Percentiles rank a stretch among this genome's conserved stretches.
These are phyloP conservation scores for Procambarus clarkii DNA, from an alignment of 1,140 invertebrate genomes.

Conservation along the genomic window DNA sequence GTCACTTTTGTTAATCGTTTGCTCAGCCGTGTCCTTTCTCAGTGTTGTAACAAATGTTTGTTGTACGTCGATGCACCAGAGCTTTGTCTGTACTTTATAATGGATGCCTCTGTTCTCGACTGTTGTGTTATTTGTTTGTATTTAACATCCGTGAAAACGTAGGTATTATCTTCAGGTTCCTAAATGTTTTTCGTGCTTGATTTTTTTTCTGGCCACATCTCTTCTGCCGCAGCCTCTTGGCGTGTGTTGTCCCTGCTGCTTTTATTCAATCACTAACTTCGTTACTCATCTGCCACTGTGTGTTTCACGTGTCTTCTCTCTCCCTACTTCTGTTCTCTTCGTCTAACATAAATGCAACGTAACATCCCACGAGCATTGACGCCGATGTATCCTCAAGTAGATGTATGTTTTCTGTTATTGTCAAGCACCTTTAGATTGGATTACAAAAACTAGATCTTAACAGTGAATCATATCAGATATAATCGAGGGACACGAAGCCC, in stretches of 20 bases:
- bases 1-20: not conserved
- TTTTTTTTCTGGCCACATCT: not conserved
- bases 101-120: not conserved
- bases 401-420: constrained; percentile 2
- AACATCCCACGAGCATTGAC: not conserved
- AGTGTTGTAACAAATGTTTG: not conserved
- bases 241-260: not conserved
- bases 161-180: not conserved
- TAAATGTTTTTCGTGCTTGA: not conserved
- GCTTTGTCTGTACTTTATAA: not conserved
- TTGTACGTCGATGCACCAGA: not conserved
- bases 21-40: not conserved
- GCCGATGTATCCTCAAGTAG: constrained; percentile 8
- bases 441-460: not conserved
- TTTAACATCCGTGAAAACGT: not conserved
- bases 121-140: not conserved
- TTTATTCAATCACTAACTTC: not conserved
- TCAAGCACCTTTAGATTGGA: not conserved
- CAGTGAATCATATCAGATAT: not conserved
- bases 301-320: not conserved
- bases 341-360: not conserved
- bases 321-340: not conserved
- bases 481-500: not conserved
- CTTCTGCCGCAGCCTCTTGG: not conserved
- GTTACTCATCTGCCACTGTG: not conserved